A percentile compares a stretch with the other conserved stretches of the same genome.
Conservation (phyloP, 2,113 vertebrate genomes). For the Neotoma lepida region DNA sequence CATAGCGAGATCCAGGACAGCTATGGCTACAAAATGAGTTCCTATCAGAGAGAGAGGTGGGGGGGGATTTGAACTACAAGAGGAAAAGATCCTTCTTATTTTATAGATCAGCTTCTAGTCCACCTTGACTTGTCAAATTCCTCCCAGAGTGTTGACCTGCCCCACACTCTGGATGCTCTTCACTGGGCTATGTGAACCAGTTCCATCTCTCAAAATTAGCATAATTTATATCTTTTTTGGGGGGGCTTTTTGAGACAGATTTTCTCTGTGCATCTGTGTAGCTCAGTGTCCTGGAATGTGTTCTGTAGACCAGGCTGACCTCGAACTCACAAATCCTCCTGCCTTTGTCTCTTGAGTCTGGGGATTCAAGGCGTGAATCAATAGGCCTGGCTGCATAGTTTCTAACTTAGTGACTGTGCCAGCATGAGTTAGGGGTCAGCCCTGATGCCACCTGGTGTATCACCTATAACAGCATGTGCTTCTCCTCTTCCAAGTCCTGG, state of each 20-base stretch:
- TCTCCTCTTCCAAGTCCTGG: too few relatives aligned
- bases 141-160: background rate
- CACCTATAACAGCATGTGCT: background rate
- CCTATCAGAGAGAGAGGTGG: background rate
- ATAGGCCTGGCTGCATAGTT: background rate
- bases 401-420: background rate
- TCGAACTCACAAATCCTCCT: background rate
- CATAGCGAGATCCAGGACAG: background rate
- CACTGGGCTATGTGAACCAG: background rate
- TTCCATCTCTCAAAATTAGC: background rate
- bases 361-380: background rate
- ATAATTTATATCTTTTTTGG: background rate
- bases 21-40: background rate
- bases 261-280: background rate
- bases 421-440: background rate
- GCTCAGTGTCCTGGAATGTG: background rate
- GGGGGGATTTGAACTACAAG: background rate
- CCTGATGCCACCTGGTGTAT: background rate
- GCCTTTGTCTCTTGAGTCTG: background rate
- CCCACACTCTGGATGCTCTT: background rate
- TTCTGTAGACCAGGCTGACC: background rate
- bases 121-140: background rate
- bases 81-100: background rate
- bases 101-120: background rate
- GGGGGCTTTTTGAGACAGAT: background rate